These are phyloP conservation scores for Trissolcus brochymenae DNA, from an alignment of 2,888 invertebrate species.

Conservation along the genomic window DNA sequence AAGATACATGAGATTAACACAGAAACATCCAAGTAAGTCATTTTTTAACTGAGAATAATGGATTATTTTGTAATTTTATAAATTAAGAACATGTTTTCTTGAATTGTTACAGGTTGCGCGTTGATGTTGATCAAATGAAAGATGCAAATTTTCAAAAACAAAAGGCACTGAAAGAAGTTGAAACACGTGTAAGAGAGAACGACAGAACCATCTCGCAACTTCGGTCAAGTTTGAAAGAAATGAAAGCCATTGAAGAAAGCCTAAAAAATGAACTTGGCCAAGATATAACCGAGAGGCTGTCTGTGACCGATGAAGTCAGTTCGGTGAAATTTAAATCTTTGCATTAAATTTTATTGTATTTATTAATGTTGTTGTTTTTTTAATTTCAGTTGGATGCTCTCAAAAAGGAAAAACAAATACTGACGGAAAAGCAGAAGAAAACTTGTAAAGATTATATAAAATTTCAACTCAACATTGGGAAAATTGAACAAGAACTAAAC, in stretches of 20 bases:
- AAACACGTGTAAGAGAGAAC: conserved; percentile 92
- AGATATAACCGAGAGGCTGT: conserved; percentile 94
- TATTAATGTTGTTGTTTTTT: neutral
- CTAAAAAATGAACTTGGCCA: conserved; percentile 95
- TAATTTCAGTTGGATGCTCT: conserved; percentile 89
- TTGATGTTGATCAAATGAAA: conserved; percentile 96
- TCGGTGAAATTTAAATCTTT: neutral
- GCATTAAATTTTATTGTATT: neutral
- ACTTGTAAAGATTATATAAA: conserved; percentile 96
- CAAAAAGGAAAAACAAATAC: conserved; percentile 93
- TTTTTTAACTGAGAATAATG: neutral
- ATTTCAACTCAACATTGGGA: conserved; percentile 97
- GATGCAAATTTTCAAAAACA: conserved; percentile 95
- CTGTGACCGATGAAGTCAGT: conserved; percentile 89
- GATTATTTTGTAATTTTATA: too few species aligned
- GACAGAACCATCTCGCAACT: conserved; percentile 94
- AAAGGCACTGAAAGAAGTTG: conserved; percentile 93
- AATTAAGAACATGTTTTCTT: too few species aligned
- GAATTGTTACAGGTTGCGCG: conserved; percentile 83
- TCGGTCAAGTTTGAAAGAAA: conserved; percentile 94
- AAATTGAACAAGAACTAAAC: conserved; percentile 96
- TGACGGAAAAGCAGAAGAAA: conserved; percentile 96
- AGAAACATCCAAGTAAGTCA: conserved; percentile 98
- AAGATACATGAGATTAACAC: conserved; percentile 99
- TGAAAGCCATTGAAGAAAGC: conserved; percentile 96